A percentile compares a stretch with the other conserved stretches of the same genome.
phyloP scores from a whole-genome alignment of 1,140 invertebrate genomes.

The Bombus balteatus region DNA sequence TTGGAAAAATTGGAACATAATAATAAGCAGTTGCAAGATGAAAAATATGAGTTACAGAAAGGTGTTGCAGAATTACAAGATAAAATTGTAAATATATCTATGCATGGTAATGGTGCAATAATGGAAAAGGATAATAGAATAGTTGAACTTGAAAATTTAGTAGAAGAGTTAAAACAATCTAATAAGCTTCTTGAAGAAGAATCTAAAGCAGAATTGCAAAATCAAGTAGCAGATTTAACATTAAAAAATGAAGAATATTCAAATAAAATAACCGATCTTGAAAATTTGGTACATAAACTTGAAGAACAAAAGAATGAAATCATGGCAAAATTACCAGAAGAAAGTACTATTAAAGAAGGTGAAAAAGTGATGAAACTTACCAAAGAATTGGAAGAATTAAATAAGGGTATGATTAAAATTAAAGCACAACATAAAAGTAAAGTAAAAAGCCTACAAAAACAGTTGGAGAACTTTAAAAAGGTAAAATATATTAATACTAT shows the following conservation, averaged over 20 bases:
- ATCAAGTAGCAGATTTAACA: constrained; percentile 69
- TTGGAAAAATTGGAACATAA: constrained; percentile 71
- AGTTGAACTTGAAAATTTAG: constrained; percentile 76
- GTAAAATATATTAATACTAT: constrained; percentile 70
- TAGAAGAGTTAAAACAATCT: constrained; percentile 76
- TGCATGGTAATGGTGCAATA: constrained; percentile 63
- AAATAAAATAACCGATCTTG: constrained; percentile 70
- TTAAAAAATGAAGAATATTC: constrained; percentile 73
- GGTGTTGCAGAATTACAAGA: constrained; percentile 75
- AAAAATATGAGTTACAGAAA: constrained; percentile 78
- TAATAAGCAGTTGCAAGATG: constrained; percentile 73
- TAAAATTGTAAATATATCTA: constrained; percentile 65
- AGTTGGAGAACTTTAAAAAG: constrained; percentile 90
- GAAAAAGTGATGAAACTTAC: constrained; percentile 85
- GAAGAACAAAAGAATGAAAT: constrained; percentile 74
- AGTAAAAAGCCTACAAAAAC: constrained; percentile 92
- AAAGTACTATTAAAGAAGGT: constrained; percentile 75
- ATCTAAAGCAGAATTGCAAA: constrained; percentile 71
- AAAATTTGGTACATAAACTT: constrained; percentile 70
- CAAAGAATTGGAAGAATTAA: constrained; percentile 88
- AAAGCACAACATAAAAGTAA: constrained; percentile 91
- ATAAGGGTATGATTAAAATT: constrained; percentile 92
- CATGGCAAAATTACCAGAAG: constrained; percentile 58
- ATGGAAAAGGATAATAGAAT: constrained; percentile 77
- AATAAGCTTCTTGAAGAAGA: constrained; percentile 73